A percentile compares a stretch with the other conserved stretches of the same genome.
Conservation (phyloP, 2,797 vertebrate genomes). For the Pipistrellus pygmaeus region DNA sequence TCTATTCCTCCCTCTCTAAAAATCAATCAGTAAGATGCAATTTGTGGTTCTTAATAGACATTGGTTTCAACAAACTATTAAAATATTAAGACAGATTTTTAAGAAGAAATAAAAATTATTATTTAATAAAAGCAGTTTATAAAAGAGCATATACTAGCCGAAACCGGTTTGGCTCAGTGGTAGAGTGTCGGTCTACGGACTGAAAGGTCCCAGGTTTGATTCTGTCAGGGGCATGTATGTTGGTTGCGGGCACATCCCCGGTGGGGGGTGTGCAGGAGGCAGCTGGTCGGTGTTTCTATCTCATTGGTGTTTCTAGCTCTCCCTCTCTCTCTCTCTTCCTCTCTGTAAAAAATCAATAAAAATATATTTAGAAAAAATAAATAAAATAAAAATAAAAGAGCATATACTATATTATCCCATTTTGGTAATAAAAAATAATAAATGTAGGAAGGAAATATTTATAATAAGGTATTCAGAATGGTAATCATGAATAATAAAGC, state of each 20-base stretch:
- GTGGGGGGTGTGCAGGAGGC: too few species aligned
- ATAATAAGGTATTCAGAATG: background rate
- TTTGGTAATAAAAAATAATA: background rate
- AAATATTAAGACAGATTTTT: background rate
- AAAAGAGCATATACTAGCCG: too few species aligned
- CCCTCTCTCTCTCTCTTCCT: too few species aligned
- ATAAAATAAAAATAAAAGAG: background rate
- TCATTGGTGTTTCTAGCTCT: too few species aligned
- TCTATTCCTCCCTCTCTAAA: background rate
- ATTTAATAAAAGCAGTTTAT: background rate
- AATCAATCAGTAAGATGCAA: background rate
- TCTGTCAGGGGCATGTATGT: too few species aligned
- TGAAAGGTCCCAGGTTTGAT: too few species aligned
- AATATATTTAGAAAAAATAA: too few species aligned
- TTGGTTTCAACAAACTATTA: background rate
- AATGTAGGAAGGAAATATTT: background rate
- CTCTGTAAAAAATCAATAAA: too few species aligned
- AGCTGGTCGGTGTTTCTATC: too few species aligned
- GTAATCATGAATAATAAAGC: background rate
- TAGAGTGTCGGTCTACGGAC: too few species aligned
- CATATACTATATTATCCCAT: background rate
- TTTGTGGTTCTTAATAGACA: background rate
- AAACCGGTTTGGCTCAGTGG: too few species aligned
- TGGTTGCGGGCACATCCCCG: too few species aligned
- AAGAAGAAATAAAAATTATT: slow-evolving; percentile 14